These are phyloP conservation scores for Andrena chrysosceles DNA, from an alignment of 2,888 invertebrate genomes.

Conservation along the genomic window DNA sequence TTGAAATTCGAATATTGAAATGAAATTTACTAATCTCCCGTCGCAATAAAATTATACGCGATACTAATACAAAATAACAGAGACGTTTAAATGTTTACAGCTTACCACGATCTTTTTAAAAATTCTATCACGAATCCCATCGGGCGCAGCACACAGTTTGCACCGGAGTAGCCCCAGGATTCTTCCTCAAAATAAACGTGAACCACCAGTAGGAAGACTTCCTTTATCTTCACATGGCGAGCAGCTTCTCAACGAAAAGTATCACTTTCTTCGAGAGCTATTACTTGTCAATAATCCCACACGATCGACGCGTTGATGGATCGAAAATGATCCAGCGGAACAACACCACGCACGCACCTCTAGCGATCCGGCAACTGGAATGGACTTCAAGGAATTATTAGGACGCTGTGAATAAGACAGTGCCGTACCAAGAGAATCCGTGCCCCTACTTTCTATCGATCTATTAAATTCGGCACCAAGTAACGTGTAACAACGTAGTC, in stretches of 20 bases:
- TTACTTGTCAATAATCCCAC: not conserved
- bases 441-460: constrained; percentile 5
- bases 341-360: not conserved
- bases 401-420: constrained; percentile 52
- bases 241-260: not conserved
- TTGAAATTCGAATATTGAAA: not conserved
- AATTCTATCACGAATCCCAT: constrained; percentile 2
- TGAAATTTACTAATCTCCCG: not conserved
- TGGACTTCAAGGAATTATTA: constrained; percentile 43
- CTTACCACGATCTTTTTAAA: not conserved
- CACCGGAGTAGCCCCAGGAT: not conserved
- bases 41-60: not conserved
- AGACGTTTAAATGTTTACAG: not conserved
- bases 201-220: not conserved
- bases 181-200: not conserved
- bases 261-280: not conserved
- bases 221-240: not conserved
- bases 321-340: constrained; percentile 2
- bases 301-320: not conserved
- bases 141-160: not conserved
- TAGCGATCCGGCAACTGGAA: constrained; percentile 38
- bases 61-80: not conserved
- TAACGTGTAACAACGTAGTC: not conserved
- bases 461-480: not conserved
- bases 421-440: constrained; percentile 39